These are phyloP conservation scores for Oceanodroma tethys DNA, from an alignment of 2,113 vertebrate species.

Conservation along the genomic window DNA sequence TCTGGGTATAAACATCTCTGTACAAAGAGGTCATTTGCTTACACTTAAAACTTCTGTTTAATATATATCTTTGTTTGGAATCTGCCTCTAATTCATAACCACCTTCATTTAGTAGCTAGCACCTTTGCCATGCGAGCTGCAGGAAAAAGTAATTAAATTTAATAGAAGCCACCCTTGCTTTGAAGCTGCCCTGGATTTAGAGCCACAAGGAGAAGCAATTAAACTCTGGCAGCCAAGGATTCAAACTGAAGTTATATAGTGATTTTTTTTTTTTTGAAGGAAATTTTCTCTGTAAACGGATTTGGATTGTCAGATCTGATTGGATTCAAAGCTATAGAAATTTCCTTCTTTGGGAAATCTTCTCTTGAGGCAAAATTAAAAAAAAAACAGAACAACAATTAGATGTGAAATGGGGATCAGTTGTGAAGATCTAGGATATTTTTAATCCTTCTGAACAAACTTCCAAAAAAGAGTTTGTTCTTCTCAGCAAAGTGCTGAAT, in stretches of 20 bases:
- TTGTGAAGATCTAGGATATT: background rate
- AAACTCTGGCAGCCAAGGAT: constrained; percentile 21
- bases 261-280: background rate
- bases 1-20: background rate
- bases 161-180: constrained; percentile 61
- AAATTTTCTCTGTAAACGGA: background rate
- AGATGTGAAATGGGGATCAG: background rate
- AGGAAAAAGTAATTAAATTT: constrained; percentile 62
- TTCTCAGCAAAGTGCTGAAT: background rate
- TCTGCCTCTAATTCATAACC: constrained; percentile 22
- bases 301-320: background rate
- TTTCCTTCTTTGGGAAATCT: background rate
- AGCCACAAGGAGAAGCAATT: constrained; percentile 58
- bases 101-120: constrained; percentile 13
- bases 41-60: background rate
- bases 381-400: background rate
- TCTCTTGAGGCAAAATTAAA: background rate
- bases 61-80: background rate
- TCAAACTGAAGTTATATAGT: constrained; percentile 1
- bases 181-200: constrained; percentile 59
- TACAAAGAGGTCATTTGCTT: background rate
- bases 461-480: background rate
- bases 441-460: background rate
- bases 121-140: constrained; percentile 29
- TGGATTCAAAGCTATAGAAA: background rate